Evolutionary conservation across 2,888 invertebrate genomes (phyloP).

Genomic region (Autographa pulchrina): DNA sequence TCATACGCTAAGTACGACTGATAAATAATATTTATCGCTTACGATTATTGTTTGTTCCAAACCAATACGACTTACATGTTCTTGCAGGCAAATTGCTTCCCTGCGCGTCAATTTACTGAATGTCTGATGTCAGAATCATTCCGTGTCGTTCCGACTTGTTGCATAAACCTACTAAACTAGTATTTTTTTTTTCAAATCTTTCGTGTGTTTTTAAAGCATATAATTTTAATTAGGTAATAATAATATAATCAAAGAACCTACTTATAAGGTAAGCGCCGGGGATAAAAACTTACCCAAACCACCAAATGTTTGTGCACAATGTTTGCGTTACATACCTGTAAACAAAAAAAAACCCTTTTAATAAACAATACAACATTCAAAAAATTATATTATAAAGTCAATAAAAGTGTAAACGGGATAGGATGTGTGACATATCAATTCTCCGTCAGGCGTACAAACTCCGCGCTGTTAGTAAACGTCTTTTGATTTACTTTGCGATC

Average conservation of each 20-base stretch:
- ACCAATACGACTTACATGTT: conserved; percentile 67
- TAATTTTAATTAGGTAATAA: no score
- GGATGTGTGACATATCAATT: conserved; percentile 24
- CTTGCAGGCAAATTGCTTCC: conserved; percentile 84
- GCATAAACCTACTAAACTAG: conserved; percentile 12
- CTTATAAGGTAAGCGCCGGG: no score
- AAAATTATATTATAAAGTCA: conserved; percentile 8
- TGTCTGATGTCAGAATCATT: conserved; percentile 67
- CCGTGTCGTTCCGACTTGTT: conserved; percentile 52
- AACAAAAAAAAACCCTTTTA: conserved; percentile 9
- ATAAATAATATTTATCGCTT: background rate
- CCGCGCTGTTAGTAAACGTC: conserved; percentile 54
- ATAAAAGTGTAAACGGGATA: conserved; percentile 11
- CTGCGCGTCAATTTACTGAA: conserved; percentile 80
- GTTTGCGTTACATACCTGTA: conserved; percentile 49
- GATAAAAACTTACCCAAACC: conserved; percentile 5
- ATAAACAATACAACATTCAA: background rate
- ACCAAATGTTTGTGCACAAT: background rate
- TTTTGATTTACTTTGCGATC: conserved; percentile 66
- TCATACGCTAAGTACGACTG: no score
- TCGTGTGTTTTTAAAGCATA: background rate
- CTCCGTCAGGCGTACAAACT: conserved; percentile 15
- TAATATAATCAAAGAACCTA: no score
- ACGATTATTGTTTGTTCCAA: conserved; percentile 58
- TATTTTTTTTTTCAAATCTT: conserved; percentile 22